These are phyloP conservation scores for Drosophila paranaensis DNA, from an alignment of 2,888 invertebrate species.

Conservation along the genomic window DNA sequence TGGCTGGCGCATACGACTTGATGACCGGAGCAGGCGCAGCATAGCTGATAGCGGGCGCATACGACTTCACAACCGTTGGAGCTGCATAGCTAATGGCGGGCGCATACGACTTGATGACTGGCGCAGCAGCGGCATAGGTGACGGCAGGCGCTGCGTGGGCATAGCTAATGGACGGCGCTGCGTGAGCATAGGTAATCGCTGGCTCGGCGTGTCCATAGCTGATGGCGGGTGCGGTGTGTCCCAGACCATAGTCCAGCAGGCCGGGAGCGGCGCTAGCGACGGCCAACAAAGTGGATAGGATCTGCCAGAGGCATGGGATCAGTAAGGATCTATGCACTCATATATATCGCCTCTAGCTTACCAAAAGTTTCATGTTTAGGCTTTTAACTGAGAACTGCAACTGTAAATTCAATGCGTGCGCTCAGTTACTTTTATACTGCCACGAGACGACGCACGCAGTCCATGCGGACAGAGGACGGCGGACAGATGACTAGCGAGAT, in stretches of 20 bases:
- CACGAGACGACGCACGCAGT: conserved; percentile 29
- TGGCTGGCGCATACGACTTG: conserved; percentile 73
- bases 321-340: neutral
- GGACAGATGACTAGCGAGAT: conserved; percentile 34
- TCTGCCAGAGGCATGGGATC: conserved; percentile 55
- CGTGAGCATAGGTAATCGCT: conserved; percentile 45
- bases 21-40: conserved; percentile 58
- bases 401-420: conserved; percentile 70
- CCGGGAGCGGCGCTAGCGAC: conserved; percentile 75
- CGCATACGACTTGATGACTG: conserved; percentile 58
- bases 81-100: conserved; percentile 63
- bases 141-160: conserved; percentile 59
- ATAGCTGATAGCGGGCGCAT: conserved; percentile 72
- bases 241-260: conserved; percentile 66
- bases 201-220: conserved; percentile 40
- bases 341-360: conserved; percentile 48
- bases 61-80: conserved; percentile 48
- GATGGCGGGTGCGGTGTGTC: conserved; percentile 44
- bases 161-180: conserved; percentile 61
- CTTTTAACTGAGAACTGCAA: conserved; percentile 68
- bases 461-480: conserved; percentile 21
- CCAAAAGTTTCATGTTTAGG: conserved; percentile 79
- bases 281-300: conserved; percentile 67
- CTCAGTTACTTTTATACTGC: conserved; percentile 77
- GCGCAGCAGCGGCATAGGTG: conserved; percentile 59